Evolutionary conservation across 2,888 invertebrate species (phyloP).

Genomic region (Meliscaeva auricollis): DNA sequence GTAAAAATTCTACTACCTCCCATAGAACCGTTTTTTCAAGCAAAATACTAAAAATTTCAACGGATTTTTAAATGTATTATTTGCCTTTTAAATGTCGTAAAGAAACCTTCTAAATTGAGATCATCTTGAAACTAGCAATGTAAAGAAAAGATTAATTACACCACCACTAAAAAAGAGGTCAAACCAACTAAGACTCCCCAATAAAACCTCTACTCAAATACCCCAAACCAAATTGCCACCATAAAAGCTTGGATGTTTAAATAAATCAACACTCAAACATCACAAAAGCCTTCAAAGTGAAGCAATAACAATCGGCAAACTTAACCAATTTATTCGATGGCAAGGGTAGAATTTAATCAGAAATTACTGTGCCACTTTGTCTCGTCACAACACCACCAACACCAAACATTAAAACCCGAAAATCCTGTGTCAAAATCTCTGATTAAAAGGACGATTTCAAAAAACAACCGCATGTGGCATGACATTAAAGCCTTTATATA

Average conservation of each 20-base stretch:
- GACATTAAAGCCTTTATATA: slow-evolving; percentile 39
- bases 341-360: slow-evolving; percentile 35
- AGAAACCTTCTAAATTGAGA: too few relatives aligned
- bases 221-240: background rate
- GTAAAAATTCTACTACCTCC: too few relatives aligned
- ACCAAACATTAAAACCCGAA: slow-evolving; percentile 14
- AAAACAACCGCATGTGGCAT: slow-evolving; percentile 67
- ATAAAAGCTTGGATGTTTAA: background rate
- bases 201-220: background rate
- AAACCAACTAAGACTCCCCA: background rate
- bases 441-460: slow-evolving; percentile 63
- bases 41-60: too few relatives aligned
- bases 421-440: slow-evolving; percentile 55
- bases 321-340: slow-evolving; percentile 54
- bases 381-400: slow-evolving; percentile 13
- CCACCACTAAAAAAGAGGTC: slow-evolving; percentile 16
- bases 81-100: too few relatives aligned
- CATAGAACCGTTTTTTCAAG: too few relatives aligned
- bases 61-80: too few relatives aligned
- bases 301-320: slow-evolving; percentile 19
- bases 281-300: slow-evolving; percentile 3
- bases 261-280: slow-evolving; percentile 43
- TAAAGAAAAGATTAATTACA: too few relatives aligned
- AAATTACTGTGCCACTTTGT: slow-evolving; percentile 66
- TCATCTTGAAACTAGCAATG: too few relatives aligned